A percentile compares a stretch with the other conserved stretches of the same genome.
Conservation (phyloP, 2,888 invertebrate species). For the Allolobophora icterica region DNA sequence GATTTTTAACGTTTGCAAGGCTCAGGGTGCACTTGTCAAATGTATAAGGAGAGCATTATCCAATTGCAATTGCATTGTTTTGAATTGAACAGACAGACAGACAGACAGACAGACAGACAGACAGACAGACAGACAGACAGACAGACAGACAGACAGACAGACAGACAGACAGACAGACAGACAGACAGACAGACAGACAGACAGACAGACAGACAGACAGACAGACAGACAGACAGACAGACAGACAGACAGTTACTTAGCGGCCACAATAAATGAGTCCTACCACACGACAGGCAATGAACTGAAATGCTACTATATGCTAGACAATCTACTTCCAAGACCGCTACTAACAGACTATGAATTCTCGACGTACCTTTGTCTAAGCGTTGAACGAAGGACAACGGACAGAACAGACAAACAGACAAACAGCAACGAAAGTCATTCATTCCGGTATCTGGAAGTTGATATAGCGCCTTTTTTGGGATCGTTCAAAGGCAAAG, state of each 20-base stretch:
- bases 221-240: background rate
- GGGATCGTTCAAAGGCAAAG: background rate
- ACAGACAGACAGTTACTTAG: background rate
- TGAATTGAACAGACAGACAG: background rate
- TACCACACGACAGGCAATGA: background rate
- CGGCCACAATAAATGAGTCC: background rate
- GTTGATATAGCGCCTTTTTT: background rate
- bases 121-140: slow-evolving; percentile 1
- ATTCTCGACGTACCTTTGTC: background rate
- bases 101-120: background rate
- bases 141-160: background rate
- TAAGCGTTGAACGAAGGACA: background rate
- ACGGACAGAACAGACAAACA: background rate
- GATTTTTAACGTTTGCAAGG: no score
- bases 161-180: background rate
- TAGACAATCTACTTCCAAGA: background rate
- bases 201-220: background rate
- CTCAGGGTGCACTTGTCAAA: no score
- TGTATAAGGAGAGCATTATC: no score
- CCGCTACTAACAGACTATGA: background rate
- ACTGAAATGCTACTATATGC: background rate
- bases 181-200: background rate
- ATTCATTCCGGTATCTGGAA: no score
- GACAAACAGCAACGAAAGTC: background rate
- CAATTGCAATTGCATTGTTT: no score